Conservation (phyloP, 30 jellyfish, hydroid and myxozoan species). For the Cassiopea andromeda region DNA sequence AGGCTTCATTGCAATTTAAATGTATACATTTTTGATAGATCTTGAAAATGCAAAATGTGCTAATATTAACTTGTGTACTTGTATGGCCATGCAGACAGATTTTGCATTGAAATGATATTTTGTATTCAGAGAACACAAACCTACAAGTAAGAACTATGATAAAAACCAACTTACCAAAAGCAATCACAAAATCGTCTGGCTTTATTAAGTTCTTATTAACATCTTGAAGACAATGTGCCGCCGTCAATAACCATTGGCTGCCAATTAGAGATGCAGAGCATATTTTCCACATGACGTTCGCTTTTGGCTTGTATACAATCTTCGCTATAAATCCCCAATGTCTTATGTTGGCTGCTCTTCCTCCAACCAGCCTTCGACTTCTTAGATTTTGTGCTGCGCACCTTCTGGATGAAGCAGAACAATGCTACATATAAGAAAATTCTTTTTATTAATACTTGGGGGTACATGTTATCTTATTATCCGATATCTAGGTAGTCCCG, state of each 20-base stretch:
- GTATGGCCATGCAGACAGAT: too few relatives aligned
- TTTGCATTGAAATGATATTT: too few relatives aligned
- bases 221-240: constrained; percentile 30
- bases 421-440: too few relatives aligned
- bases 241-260: constrained; percentile 9
- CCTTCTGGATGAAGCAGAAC: neutral
- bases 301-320: neutral
- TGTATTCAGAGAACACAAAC: too few relatives aligned
- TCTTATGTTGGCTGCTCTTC: neutral
- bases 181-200: constrained; percentile 13
- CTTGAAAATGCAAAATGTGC: too few relatives aligned
- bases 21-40: too few relatives aligned
- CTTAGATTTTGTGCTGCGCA: neutral
- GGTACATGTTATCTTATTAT: too few relatives aligned
- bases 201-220: neutral
- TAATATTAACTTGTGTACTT: too few relatives aligned
- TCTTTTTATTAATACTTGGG: too few relatives aligned
- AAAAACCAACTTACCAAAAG: constrained; percentile 1
- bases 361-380: constrained; percentile 20
- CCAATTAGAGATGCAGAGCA: constrained; percentile 36
- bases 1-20: too few relatives aligned
- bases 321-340: constrained; percentile 22
- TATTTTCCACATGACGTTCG: constrained; percentile 9
- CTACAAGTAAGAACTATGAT: too few relatives aligned
- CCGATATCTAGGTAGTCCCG: too few relatives aligned